Percentiles rank a stretch among this genome's conserved stretches.
Conservation (phyloP, 2,888 invertebrate species). For the Scaptomyza caliginosa region DNA sequence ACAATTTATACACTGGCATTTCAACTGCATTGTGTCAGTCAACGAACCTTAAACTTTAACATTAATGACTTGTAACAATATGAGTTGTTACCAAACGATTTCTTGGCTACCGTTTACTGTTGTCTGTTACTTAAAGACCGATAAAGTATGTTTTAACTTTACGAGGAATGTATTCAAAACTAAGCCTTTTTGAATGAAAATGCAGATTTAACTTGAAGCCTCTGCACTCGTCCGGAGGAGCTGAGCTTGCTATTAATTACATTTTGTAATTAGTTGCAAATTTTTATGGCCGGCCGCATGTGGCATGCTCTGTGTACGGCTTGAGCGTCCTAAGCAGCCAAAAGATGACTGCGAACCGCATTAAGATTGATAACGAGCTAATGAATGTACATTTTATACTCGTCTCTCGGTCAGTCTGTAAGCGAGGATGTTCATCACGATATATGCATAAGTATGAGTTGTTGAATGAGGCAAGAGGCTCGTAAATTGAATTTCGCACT, state of each 20-base stretch:
- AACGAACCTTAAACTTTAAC: constrained; percentile 18
- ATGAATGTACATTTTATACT: constrained; percentile 82
- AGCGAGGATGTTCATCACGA: constrained; percentile 35
- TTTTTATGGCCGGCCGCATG: constrained; percentile 56
- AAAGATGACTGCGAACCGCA: constrained; percentile 57
- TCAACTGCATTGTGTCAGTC: constrained; percentile 64
- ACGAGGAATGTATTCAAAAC: too few relatives aligned
- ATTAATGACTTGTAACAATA: constrained; percentile 22
- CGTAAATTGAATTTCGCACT: constrained; percentile 73
- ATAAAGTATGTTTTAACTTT: constrained; percentile 23
- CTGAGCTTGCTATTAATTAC: constrained; percentile 77
- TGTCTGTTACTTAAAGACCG: constrained; percentile 36
- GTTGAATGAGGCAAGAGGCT: constrained; percentile 32
- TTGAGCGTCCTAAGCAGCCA: constrained; percentile 34
- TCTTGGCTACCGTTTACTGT: constrained; percentile 60
- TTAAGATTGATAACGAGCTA: constrained; percentile 82
- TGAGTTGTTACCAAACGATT: constrained; percentile 16
- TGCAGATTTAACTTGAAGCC: constrained; percentile 5
- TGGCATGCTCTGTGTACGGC: constrained; percentile 30
- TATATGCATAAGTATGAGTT: constrained; percentile 32
- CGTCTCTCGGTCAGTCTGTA: constrained; percentile 24
- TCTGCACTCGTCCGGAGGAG: constrained; percentile 38
- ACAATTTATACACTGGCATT: constrained; percentile 69
- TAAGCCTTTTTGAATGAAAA: constrained; percentile 11
- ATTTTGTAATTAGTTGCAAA: constrained; percentile 80